Conservation (phyloP, 2,797 vertebrate species). For the Syncerus caffer region DNA sequence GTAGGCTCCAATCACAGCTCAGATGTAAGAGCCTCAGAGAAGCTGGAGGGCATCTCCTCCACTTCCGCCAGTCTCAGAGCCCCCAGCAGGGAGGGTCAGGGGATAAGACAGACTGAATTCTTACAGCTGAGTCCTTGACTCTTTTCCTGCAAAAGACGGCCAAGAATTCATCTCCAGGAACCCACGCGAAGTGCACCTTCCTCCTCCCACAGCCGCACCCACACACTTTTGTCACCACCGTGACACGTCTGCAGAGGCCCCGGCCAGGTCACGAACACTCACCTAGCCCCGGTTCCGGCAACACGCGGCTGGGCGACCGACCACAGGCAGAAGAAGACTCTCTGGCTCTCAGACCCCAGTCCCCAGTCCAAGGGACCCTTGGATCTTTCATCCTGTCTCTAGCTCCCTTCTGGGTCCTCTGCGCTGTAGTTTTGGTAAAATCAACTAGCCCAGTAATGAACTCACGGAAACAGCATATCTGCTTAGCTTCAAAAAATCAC, state of each 20-base stretch:
- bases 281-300: background rate
- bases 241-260: background rate
- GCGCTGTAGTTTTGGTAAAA: background rate
- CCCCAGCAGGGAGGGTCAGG: background rate
- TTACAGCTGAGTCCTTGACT: background rate
- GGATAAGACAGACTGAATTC: background rate
- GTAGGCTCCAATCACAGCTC: background rate
- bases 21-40: background rate
- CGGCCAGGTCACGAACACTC: background rate
- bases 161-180: background rate
- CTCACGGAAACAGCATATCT: background rate
- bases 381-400: background rate
- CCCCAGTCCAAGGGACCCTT: background rate
- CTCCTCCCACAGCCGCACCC: background rate
- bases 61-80: background rate
- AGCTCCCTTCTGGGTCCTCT: background rate
- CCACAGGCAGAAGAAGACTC: background rate
- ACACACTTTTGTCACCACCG: too few relatives aligned
- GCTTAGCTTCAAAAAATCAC: background rate
- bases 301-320: background rate
- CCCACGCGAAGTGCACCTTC: rapidly evolving
- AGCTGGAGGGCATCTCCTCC: background rate
- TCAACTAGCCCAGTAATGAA: background rate
- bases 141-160: background rate
- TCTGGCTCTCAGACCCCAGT: background rate